Evolutionary conservation across 2,888 invertebrate species (phyloP), one percentile per base, ranked within the genome.

Genomic region (Andrena marginata): DNA sequence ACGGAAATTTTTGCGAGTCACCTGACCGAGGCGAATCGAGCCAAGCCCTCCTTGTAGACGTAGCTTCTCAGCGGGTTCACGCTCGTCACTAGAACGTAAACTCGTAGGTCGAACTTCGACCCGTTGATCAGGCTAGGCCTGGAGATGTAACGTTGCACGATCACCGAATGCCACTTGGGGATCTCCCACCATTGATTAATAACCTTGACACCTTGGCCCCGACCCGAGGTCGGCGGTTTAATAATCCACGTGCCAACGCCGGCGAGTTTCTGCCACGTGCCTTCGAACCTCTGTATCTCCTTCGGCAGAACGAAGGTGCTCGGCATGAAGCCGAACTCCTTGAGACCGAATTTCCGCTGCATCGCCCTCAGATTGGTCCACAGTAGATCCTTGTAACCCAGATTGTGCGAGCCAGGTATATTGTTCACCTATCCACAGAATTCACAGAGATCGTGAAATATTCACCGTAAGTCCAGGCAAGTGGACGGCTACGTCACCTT

Each of bases 131-230:
- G 95, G 92, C 96, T 96, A 0, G 98, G 98, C 89, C 96, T 96
- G 82, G 97, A 96, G 80, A 98, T 60, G 92, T 97, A 98, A 87
- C 95, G 96, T 94, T 99, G 99, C 0, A 99, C 98, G 72, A 99
- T 97, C 16, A 98, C 95, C 0, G 98, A 96, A 71, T 96, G 96
- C 68, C 83, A 81, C 90, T 97, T 97, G 0, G 99, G 99, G 89
- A 99, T 97, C 93, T 99, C 98, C 4, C 96, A 96, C 97, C 98
- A 98, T 89, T 97, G 97, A 92, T 97, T 97, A 16, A 99, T 97
- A 16, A 99, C 98, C 91, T 97, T 97, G 90, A 99, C 99, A 63
- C 99, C 99, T 0, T 97, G 97, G n/a, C 99, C 99, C 59, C 99
- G 96, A 0, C 99, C 99, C 68, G 98, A 98, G 0, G 99, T 99